Base-by-base conservation (phyloP, 2,113 vertebrate species). In the Clarias magur region DNA sequence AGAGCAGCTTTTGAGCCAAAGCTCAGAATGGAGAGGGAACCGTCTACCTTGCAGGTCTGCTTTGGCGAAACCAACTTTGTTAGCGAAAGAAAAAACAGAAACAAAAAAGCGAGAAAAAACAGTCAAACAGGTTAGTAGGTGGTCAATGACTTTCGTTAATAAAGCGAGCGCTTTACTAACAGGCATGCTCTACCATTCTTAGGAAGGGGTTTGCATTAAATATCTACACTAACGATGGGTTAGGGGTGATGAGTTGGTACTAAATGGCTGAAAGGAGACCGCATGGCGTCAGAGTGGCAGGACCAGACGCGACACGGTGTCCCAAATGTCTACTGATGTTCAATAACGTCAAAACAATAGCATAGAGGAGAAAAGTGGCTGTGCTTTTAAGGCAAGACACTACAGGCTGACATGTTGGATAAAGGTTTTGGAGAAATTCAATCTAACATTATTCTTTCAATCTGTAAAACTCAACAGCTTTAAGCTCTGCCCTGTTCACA, bases 51-150 rank as follows among this genome's bases (percentile, higher is more conserved):
- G 94, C 91, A 97, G 95, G 93, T 97, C 95, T 95, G 96, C 96
- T 97, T 97, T 97, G 95, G 95, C 95, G 95, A 96, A 97, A 90
- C 94, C 94, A 96, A 97, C 96, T 97, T 97, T 96, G 96, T 96
- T 96, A 95, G 95, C 93, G 91, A 95, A 93, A 95, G 92, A 94
- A 91, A 94, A 80, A 80, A 78, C 48, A 80, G 54, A 80, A 80
- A 80, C 91, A 93, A 92, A 93, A 95, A 94, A 92, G 88, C 83
- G 93, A 93, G 68, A 80, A 95, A 85, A 95, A 89, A 89, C 95
- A 95, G 91, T 95, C 89, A 94, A 94, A 87, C 88, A 95, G 93
- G 94, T 97, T 96, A 97, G 95, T 96, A 94, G 89, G 93, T 94
- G 92, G 88, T 87, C 82, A 90, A 91, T 93, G 90, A 90, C 80